Evolutionary conservation across 2,113 vertebrate species (phyloP), one percentile per base, ranked within the genome.

Genomic region (Sylvietta virens): DNA sequence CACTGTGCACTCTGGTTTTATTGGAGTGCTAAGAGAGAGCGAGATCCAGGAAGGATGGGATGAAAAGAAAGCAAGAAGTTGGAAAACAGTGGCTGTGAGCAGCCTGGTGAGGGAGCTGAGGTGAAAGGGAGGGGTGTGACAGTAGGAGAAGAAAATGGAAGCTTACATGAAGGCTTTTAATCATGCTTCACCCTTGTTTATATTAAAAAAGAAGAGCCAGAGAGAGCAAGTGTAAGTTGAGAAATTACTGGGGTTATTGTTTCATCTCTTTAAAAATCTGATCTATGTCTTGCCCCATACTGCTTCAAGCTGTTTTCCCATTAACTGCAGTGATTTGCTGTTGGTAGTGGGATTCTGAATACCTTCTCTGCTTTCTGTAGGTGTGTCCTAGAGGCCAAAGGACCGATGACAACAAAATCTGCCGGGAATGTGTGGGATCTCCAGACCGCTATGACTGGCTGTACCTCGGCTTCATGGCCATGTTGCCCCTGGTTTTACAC

Each of bases 401-500:
- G 65, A 98, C 98, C 0, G 98, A 98, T 76, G 62, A 95, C 24
- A 96, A 98, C 88, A 99, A 99, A 89, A 98, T 99, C 54, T 99
- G 99, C 77, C 94, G 98, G 53, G 98, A 98, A 19, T 99, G 99
- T 78, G 70, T 60, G 2, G 99, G 97, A 15, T 98, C 98, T 23
- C 99, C 99, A 0, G 99, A 99, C 67, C 98, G 99, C 47, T 99
- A 99, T 17, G 99, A 99, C 64, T 99, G 99, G 99, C 98, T 99
- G 9, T 99, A 99, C 54, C 98, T 99, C 53, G 99, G 99, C 58
- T 99, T 99, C 92, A 99, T 99, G 99, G 99, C 99, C 47, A 98
- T 99, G 99, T 97, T 99, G 14, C 99, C 99, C 7, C 97, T 99
- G 9, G 98, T 99, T 37, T 94, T 99, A 71, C 99, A 99, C 95